phyloP scores from a whole-genome alignment of 1,140 invertebrate genomes.

The Metaphire vulgaris region DNA sequence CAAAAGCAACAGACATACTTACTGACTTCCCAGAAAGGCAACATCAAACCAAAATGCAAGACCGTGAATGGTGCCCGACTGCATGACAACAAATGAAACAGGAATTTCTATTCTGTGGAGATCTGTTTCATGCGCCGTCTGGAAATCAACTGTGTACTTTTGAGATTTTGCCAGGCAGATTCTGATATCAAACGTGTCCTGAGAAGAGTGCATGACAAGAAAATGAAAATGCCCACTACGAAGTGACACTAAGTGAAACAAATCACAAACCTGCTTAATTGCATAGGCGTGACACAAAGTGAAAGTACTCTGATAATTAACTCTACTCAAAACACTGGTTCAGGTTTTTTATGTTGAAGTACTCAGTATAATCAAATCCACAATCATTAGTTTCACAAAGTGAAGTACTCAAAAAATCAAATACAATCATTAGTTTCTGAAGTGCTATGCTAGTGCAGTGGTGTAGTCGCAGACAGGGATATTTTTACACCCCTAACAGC shows the following conservation, averaged over 20 bases:
- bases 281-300: neutral
- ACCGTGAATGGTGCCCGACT: constrained; percentile 91
- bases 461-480: no score
- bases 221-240: neutral
- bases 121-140: constrained; percentile 84
- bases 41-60: constrained; percentile 99
- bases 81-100: constrained; percentile 82
- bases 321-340: neutral
- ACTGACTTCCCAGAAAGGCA: constrained; percentile 83
- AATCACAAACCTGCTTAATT: neutral
- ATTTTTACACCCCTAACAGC: no score
- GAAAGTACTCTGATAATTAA: neutral
- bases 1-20: constrained; percentile 31
- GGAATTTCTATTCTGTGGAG: constrained; percentile 93
- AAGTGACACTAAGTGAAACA: neutral
- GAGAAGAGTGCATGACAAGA: constrained; percentile 32
- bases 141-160: constrained; percentile 88
- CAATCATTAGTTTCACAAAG: neutral
- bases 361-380: neutral
- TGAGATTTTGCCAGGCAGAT: constrained; percentile 94
- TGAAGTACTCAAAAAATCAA: no score
- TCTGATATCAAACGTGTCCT: constrained; percentile 95
- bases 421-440: no score
- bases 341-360: neutral
- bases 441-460: no score